Base-by-base conservation (phyloP, 2,797 vertebrate genomes). In the Chelidonichthys spinosus region DNA sequence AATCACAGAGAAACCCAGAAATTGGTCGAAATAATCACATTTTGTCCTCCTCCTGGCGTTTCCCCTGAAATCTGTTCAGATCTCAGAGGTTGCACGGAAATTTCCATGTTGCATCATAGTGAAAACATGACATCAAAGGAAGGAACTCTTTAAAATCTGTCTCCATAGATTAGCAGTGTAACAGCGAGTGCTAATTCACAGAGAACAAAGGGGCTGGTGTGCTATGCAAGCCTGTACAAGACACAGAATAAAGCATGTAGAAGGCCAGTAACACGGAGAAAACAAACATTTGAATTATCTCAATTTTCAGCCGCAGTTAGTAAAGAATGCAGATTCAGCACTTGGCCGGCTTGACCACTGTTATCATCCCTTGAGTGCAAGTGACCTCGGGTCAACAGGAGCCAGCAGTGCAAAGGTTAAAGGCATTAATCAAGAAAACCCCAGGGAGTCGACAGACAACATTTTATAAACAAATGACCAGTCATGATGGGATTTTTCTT, bases 51-150 rank as follows among this genome's bases (percentile, higher is more conserved):
- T 86, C 72, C 50, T 74, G 83, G 84, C 78, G 18, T 71, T 85
- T 81, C 69, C 15, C 67, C 69, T 56, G 63, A 86, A 90, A 92
- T 91, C 84, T 81, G 64, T 74, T 90, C 83, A 82, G 76, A 92
- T 92, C 84, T 92, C 62, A 54, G 73, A 86, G 72, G 85, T 92
- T 93, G 90, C 89, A 86, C 63, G 63, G 67, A 91, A 87, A 87
- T 87, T 63, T 90, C 72, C 85, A 87, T 85, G 85, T 93, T 93
- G 90, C 91, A 81, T 93, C 92, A 93, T 79, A 50, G 75, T 82
- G 80, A 89, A 90, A 90, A 85, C 83, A 83, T 80, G 18, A 79
- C 69, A 92, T 93, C 86, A 92, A 93, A 91, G 87, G 78, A 79
- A 86, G 47, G 37, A 72, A 69, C 56, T 64, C 58, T 83, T 86